These are phyloP conservation scores for Gnathonemus echidnorhynchus DNA, from an alignment of 2,113 vertebrate genomes.

Conservation along the genomic window DNA sequence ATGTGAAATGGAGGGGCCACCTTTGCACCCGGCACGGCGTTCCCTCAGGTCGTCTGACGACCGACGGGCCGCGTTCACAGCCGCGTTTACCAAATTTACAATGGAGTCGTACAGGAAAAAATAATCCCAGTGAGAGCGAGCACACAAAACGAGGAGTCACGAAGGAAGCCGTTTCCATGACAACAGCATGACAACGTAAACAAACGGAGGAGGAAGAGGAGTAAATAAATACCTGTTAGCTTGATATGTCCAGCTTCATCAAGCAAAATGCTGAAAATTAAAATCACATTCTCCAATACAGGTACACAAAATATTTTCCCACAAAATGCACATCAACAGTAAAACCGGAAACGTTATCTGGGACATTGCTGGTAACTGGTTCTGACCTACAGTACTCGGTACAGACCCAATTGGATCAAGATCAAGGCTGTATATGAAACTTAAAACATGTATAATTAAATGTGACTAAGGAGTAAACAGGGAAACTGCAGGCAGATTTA, in stretches of 20 bases:
- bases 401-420: not conserved
- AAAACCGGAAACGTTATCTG: slow-evolving; percentile 17
- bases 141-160: not conserved
- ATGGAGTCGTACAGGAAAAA: not conserved
- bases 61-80: not conserved
- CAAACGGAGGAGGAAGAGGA: slow-evolving; percentile 14
- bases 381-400: not conserved
- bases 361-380: not conserved
- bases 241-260: slow-evolving; percentile 99
- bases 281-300: slow-evolving; percentile 73
- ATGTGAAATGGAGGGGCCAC: not conserved
- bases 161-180: not conserved
- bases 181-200: not conserved
- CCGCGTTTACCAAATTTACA: not conserved
- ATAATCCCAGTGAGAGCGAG: not conserved
- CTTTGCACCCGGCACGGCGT: not conserved
- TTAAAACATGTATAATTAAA: not conserved
- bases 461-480: not conserved
- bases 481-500: not conserved
- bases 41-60: not conserved
- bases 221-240: slow-evolving; percentile 81
- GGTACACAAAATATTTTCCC: slow-evolving; percentile 49
- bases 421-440: not conserved
- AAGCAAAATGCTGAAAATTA: slow-evolving; percentile 98
- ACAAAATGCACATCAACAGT: slow-evolving; percentile 24